Evolutionary conservation across 1,140 invertebrate species (phyloP), one percentile per base, ranked within the genome.

Genomic region (Carcinoscorpius rotundicauda): DNA sequence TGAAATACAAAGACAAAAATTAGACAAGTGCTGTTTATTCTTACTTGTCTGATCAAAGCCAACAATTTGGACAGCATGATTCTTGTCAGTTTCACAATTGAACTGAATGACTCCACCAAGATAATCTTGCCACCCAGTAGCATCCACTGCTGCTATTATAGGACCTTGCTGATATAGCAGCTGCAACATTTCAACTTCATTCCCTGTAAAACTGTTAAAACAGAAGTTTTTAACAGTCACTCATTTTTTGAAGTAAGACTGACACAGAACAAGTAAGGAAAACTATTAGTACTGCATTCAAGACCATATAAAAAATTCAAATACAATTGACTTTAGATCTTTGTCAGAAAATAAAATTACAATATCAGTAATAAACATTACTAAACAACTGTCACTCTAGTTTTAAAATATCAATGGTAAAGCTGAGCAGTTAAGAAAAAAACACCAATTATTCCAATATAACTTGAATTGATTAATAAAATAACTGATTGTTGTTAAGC

Each of bases 71-170:
- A 92, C 88, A 3, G 90, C 89, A 75, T 93, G 91, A 78, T 93
- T 93, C 49, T 56, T 49, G 11, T 73, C 64, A 64, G 55, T 62
- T 10, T 66, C 64, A 67, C 71, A 72, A 63, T 70, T 65, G 56
- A 58, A 88, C 72, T 90, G 85, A 72, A 94, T 89, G 52, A 92
- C 82, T 3, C 91, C 91, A 0, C 88, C 89, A 5, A 91, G 78
- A 75, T 93, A 93, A 75, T 91, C 86, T 74, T 92, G 87, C 91
- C 91, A 94, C 3, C 85, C 85, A 9, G 86, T 78, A 2, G 89
- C 89, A 78, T 93, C 92, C 0, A 93, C 86, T 0, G 87, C 87
- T 3, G 84, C 88, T 1, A 85, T 81, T 0, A 93, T 81, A 3
- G 90, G 91, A 3, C 90, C 90, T 72, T 86, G 82, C 56, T 74